phyloP scores from a whole-genome alignment of 2,797 vertebrate genomes.

The Clamator glandarius region DNA sequence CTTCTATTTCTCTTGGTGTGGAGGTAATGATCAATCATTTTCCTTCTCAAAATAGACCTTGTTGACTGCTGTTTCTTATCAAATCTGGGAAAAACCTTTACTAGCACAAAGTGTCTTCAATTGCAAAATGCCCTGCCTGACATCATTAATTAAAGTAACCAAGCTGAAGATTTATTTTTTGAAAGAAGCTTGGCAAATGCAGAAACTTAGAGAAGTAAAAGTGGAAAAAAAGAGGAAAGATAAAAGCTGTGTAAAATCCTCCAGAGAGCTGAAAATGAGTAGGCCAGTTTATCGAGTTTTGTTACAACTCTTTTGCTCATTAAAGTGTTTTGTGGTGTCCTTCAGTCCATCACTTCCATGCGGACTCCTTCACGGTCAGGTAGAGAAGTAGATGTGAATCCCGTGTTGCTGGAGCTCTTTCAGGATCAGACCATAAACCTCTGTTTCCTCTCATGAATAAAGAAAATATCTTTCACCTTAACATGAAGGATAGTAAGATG shows the following conservation, averaged over 20 bases:
- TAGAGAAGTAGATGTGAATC: background rate
- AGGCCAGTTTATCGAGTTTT: background rate
- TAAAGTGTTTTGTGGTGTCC: background rate
- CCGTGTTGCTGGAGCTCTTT: background rate
- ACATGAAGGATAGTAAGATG: background rate
- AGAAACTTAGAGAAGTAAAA: background rate
- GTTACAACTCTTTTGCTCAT: background rate
- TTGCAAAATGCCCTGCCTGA: background rate
- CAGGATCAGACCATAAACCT: background rate
- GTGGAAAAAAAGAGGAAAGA: background rate
- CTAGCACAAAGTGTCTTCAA: background rate
- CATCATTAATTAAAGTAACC: conserved; percentile 34
- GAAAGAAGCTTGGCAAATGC: background rate
- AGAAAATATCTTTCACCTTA: background rate
- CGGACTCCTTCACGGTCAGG: background rate
- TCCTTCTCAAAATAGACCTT: conserved; percentile 31
- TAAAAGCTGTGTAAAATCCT: background rate
- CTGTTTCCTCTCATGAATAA: background rate
- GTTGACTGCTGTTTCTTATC: conserved; percentile 15
- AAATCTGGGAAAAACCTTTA: conserved; percentile 16
- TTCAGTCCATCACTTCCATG: background rate
- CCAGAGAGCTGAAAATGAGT: background rate
- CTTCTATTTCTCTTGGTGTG: conserved; percentile 11
- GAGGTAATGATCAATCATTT: conserved; percentile 20
- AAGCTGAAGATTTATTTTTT: background rate